Conservation (phyloP, 2,797 vertebrate species). For the Euthynnus affinis region DNA sequence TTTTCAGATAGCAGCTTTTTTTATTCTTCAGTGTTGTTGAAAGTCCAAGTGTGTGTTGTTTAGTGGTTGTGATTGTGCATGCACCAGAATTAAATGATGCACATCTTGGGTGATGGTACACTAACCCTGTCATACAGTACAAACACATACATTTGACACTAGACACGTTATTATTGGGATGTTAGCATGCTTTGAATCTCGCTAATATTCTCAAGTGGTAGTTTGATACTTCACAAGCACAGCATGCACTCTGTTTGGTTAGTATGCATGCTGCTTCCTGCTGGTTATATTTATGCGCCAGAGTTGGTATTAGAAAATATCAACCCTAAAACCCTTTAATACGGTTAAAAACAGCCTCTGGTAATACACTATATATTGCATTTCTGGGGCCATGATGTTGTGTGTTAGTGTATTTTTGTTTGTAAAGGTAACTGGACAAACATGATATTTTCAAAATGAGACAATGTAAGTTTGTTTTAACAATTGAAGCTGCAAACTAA, state of each 20-base stretch:
- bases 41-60: constrained; percentile 4
- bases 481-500: too few species aligned
- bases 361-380: background rate
- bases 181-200: constrained; percentile 10
- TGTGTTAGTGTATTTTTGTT: background rate
- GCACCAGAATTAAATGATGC: background rate
- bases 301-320: constrained; percentile 10
- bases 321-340: background rate
- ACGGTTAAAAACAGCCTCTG: constrained; percentile 1
- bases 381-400: background rate
- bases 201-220: background rate
- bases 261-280: constrained; percentile 15
- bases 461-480: too few species aligned
- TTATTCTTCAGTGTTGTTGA: constrained; percentile 9
- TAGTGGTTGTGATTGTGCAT: background rate
- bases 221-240: constrained; percentile 16
- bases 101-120: background rate
- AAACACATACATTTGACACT: background rate
- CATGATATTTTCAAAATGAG: background rate
- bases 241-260: constrained; percentile 2
- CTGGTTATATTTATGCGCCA: constrained; percentile 36
- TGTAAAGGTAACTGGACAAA: background rate
- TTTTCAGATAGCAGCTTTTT: constrained; percentile 18
- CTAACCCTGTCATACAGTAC: background rate
- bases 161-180: background rate